Base-by-base conservation (phyloP, 2,113 vertebrate species). In the Neodontobutis hainanensis region DNA sequence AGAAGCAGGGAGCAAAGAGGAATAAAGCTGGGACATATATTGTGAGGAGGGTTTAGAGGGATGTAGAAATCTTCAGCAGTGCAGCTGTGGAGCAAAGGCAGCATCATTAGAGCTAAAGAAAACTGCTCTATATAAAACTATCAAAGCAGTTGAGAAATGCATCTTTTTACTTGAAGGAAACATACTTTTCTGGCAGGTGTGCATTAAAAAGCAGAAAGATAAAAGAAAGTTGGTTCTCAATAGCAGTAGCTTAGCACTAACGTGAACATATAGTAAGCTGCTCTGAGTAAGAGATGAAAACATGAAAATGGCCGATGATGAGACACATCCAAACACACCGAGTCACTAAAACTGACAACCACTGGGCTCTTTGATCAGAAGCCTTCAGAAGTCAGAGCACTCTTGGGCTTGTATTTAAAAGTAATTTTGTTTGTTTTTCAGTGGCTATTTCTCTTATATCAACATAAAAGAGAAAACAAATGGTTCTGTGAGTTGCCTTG, bases 341-440 rank as follows among this genome's bases (percentile, higher is more conserved):
- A 69, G 60, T 82, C 58, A 15, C 69, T 76, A 74, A 82, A 77
- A 72, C 34, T 73, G 80, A 86, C 62, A 73, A 78, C 69, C 61
- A 61, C 51, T 71, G 77, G 73, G 58, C 71, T 81, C 71, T 84
- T 76, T 85, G 84, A 87, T 88, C 82, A 73, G 49, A 65, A 67
- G 70, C 84, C 73, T 68, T 83, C 55, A 69, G 75, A 84, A 82
- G 69, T 80, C 76, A 61, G 48, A 76, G 55, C 58, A 71, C 87
- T 74, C 77, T 80, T 80, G 59, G 83, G 81, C 75, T 66, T 73
- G 49, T 81, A 84, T 73, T 70, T 82, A 53, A 85, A 83, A 85
- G 83, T 69, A 5, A 1, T 63, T 53, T 68, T 68, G 71, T 81
- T 86, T 81, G 80, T 63, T 85, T 78, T 84, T 62, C 80, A 61